A percentile compares a stretch with the other conserved stretches of the same genome.
These are phyloP conservation scores for Neuroscelio doddi DNA, from an alignment of 2,888 invertebrate species.

Conservation along the genomic window DNA sequence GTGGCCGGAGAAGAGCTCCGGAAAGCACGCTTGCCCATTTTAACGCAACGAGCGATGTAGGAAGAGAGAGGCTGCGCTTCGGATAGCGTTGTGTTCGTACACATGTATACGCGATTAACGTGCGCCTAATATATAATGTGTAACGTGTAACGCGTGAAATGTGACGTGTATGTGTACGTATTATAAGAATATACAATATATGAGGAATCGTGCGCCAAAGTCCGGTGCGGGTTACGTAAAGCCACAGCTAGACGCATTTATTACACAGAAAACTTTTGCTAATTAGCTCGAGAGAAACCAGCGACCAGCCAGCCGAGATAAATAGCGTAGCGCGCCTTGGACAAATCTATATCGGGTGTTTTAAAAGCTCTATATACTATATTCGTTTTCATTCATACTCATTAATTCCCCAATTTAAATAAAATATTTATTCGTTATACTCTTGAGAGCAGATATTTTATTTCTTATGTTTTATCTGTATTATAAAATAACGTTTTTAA, in stretches of 20 bases:
- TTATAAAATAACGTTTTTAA: too few relatives aligned
- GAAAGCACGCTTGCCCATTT: slow-evolving; percentile 51
- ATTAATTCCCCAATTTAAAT: too few relatives aligned
- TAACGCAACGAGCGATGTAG: slow-evolving; percentile 50
- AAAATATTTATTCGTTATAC: too few relatives aligned
- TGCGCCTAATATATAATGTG: slow-evolving; percentile 43
- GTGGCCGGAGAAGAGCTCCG: slow-evolving; percentile 52
- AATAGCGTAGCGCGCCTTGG: slow-evolving; percentile 20
- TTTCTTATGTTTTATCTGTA: too few relatives aligned
- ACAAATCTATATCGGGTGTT: background rate
- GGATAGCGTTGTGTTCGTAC: slow-evolving; percentile 23
- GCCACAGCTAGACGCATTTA: slow-evolving; percentile 58
- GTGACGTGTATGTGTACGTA: slow-evolving; percentile 12
- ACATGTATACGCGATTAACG: slow-evolving; percentile 39
- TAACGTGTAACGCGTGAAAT: slow-evolving; percentile 37
- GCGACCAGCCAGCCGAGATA: slow-evolving; percentile 69
- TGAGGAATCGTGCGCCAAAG: slow-evolving; percentile 44
- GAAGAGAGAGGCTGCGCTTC: slow-evolving; percentile 57
- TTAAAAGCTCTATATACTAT: too few relatives aligned
- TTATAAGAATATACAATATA: slow-evolving; percentile 9
- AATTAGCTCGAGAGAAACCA: slow-evolving; percentile 69
- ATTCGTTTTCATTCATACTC: too few relatives aligned
- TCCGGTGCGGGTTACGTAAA: slow-evolving; percentile 66
- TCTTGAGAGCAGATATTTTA: too few relatives aligned
- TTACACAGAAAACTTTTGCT: slow-evolving; percentile 70